Conservation (phyloP, 2,888 invertebrate species). For the Drosophila acutilabella region DNA sequence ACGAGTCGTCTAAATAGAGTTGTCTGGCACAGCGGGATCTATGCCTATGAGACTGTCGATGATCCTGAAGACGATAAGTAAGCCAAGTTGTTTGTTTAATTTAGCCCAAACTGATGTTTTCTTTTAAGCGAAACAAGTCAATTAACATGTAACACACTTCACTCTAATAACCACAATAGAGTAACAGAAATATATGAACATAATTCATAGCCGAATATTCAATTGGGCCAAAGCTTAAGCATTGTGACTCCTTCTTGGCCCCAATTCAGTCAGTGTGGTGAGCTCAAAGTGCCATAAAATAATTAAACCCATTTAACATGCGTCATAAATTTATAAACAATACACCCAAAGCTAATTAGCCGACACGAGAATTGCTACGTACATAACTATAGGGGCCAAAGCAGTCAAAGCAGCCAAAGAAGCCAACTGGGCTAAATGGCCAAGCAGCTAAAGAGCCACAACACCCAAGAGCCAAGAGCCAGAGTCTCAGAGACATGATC, state of each 20-base stretch:
- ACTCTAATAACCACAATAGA: conserved; percentile 33
- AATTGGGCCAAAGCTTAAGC: conserved; percentile 65
- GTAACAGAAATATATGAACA: conserved; percentile 51
- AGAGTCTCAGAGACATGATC: conserved; percentile 39
- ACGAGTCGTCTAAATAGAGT: conserved; percentile 51
- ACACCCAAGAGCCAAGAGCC: conserved; percentile 10
- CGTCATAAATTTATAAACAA: conserved; percentile 81
- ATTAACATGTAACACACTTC: conserved; percentile 49
- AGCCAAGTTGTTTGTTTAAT: conserved; percentile 60
- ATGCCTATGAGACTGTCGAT: conserved; percentile 27
- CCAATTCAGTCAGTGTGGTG: conserved; percentile 14
- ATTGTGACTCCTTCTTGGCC: conserved; percentile 33
- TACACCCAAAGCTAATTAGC: conserved; percentile 81
- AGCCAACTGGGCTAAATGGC: conserved; percentile 10
- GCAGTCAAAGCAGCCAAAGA: conserved; percentile 20
- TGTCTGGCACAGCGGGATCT: conserved; percentile 63
- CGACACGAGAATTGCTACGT: conserved; percentile 76
- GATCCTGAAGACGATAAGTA: conserved; percentile 63
- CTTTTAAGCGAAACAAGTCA: conserved; percentile 13
- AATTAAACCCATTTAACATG: conserved; percentile 82
- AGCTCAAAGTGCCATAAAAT: conserved; percentile 75
- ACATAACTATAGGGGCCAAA: conserved; percentile 28
- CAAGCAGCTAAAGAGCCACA: conserved; percentile 7
- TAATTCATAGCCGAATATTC: conserved; percentile 70
- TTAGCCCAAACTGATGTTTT: conserved; percentile 39